Conservation (phyloP, 2,888 invertebrate species). For the Vanessa cardui region DNA sequence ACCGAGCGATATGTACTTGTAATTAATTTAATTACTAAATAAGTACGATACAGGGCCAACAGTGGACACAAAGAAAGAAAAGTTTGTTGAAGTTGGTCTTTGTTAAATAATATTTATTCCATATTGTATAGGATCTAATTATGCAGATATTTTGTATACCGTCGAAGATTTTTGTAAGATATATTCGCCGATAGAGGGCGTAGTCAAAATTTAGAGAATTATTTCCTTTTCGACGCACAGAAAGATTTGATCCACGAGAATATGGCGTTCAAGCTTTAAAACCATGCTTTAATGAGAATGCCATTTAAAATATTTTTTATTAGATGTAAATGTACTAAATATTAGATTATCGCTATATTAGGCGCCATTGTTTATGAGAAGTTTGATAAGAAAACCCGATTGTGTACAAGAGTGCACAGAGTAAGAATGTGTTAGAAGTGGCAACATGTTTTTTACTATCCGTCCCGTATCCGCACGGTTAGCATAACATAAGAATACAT, state of each 20-base stretch:
- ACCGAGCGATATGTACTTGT: too few species aligned
- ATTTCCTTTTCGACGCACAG: conserved; percentile 5
- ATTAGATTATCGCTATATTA: background rate
- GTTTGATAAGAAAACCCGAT: background rate
- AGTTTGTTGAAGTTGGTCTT: too few species aligned
- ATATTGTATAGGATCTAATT: too few species aligned
- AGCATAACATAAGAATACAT: too few species aligned
- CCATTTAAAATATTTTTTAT: conserved; percentile 12
- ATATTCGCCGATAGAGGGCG: conserved; percentile 3
- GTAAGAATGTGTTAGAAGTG: background rate
- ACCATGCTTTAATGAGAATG: conserved; percentile 12
- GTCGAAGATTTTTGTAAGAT: background rate
- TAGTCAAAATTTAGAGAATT: background rate
- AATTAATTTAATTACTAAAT: too few species aligned
- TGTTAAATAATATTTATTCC: too few species aligned
- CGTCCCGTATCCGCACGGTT: too few species aligned
- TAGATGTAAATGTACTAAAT: background rate
- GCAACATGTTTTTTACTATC: background rate
- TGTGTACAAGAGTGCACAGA: background rate
- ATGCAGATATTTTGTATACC: background rate
- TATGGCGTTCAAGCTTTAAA: conserved; percentile 12
- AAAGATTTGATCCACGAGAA: conserved; percentile 2
- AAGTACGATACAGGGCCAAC: too few species aligned
- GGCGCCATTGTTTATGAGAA: background rate
- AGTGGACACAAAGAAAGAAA: too few species aligned